These are phyloP conservation scores for Tympanuchus pallidicinctus DNA, from an alignment of 2,113 vertebrate genomes.

Conservation along the genomic window DNA sequence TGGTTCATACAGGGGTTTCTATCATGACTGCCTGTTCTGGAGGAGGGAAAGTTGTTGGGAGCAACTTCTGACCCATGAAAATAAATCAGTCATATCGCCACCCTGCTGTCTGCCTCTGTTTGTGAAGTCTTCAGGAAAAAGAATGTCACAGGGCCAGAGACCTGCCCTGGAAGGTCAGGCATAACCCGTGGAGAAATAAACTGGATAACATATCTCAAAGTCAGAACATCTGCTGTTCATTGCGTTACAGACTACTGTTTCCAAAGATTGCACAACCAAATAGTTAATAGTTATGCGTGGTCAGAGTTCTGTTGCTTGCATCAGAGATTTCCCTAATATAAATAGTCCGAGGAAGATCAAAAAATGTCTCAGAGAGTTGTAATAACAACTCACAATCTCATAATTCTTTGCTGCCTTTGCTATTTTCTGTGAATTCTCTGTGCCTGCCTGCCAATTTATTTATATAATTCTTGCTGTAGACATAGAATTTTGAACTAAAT, in stretches of 20 bases:
- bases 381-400: not conserved
- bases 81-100: not conserved
- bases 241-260: fast-evolving
- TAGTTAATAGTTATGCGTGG: fast-evolving
- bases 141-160: not conserved
- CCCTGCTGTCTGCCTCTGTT: not conserved
- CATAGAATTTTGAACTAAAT: slow-evolving; percentile 49
- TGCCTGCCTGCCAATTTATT: slow-evolving; percentile 42
- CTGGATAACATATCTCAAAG: not conserved
- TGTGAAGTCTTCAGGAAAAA: not conserved
- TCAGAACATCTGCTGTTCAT: not conserved
- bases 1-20: not conserved
- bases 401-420: slow-evolving; percentile 12
- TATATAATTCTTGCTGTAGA: slow-evolving; percentile 48
- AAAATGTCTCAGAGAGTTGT: not conserved
- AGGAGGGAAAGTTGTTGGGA: not conserved
- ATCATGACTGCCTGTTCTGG: not conserved
- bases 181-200: not conserved
- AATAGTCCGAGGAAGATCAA: not conserved
- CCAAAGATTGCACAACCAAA: fast-evolving
- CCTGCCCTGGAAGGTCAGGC: not conserved
- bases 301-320: not conserved
- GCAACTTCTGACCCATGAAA: not conserved
- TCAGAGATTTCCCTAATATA: not conserved
- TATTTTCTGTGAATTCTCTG: slow-evolving; percentile 24